Conservation (phyloP, 2,797 vertebrate species). For the Melanotaenia parkinsoni region DNA sequence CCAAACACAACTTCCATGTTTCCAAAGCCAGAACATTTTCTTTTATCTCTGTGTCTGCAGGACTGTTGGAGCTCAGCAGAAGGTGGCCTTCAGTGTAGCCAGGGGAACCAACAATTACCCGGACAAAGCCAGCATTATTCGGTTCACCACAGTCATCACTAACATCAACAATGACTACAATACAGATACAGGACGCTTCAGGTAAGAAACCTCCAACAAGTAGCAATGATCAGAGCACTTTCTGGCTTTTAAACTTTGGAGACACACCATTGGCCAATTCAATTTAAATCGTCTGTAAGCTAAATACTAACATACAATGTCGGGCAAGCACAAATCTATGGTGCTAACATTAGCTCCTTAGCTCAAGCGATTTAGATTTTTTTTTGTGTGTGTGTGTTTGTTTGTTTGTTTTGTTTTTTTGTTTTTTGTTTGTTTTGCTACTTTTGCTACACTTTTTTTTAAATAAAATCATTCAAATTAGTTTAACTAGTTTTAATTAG, state of each 20-base stretch:
- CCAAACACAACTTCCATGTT: not conserved
- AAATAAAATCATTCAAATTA: too few species aligned
- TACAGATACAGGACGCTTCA: slow-evolving; percentile 44
- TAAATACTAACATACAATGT: too few species aligned
- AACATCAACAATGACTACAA: slow-evolving; percentile 63
- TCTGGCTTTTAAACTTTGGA: not conserved
- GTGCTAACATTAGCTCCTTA: too few species aligned
- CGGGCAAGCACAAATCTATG: too few species aligned
- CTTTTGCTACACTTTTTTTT: too few species aligned
- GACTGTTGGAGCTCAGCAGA: not conserved
- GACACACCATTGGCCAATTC: not conserved
- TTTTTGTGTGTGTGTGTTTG: too few species aligned
- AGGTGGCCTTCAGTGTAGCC: slow-evolving; percentile 70
- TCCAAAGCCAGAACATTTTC: not conserved
- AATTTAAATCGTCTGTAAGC: too few species aligned
- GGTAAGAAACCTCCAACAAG: slow-evolving; percentile 24
- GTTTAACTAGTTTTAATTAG: too few species aligned
- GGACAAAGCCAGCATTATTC: slow-evolving; percentile 4
- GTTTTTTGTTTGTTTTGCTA: too few species aligned
- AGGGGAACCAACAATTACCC: slow-evolving; percentile 28
- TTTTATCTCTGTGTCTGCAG: slow-evolving; percentile 33
- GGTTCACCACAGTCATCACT: slow-evolving; percentile 65
- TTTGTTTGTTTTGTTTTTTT: too few species aligned
- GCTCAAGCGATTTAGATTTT: too few species aligned
- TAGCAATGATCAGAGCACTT: not conserved